These are phyloP conservation scores for Phycodurus eques DNA, from an alignment of 2,113 vertebrate genomes.

Conservation along the genomic window DNA sequence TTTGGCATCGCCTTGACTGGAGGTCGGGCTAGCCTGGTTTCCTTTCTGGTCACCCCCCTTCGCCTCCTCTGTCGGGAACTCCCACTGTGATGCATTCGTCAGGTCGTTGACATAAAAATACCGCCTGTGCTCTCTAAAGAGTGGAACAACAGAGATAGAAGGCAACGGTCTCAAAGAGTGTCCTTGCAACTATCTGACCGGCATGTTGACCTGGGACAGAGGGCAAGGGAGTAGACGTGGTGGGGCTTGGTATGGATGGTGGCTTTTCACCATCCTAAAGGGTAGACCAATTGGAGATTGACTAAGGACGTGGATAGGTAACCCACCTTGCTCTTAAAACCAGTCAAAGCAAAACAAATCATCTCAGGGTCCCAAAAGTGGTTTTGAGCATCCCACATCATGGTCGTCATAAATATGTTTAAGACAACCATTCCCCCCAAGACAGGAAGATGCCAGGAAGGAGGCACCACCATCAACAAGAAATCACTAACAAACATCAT, in stretches of 20 bases:
- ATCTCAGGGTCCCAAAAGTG: conserved; percentile 61
- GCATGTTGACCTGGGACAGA: conserved; percentile 59
- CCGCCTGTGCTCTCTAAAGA: conserved; percentile 98
- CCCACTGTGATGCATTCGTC: conserved; percentile 93
- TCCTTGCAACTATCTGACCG: conserved; percentile 43
- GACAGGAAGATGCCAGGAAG: conserved; percentile 54
- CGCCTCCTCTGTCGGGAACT: conserved; percentile 90
- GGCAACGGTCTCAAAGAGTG: conserved; percentile 59
- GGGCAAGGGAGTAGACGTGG: conserved; percentile 40
- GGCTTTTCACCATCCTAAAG: conserved; percentile 53
- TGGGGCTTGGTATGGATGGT: conserved; percentile 58
- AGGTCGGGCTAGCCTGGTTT: conserved; percentile 53
- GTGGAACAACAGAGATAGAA: conserved; percentile 91
- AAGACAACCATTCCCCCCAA: conserved; percentile 65
- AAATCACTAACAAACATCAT: conserved; percentile 43
- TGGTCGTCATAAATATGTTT: conserved; percentile 64
- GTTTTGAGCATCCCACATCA: conserved; percentile 63
- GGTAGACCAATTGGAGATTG: conserved; percentile 60
- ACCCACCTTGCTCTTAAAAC: conserved; percentile 75
- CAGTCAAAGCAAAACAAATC: conserved; percentile 58
- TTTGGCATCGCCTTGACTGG: conserved; percentile 49
- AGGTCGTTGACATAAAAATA: conserved; percentile 99
- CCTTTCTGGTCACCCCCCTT: conserved; percentile 72
- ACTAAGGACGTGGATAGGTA: conserved; percentile 60
- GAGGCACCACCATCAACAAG: conserved; percentile 41